Base-by-base conservation (phyloP, 1,140 invertebrate species). In the Magallana angulata region DNA sequence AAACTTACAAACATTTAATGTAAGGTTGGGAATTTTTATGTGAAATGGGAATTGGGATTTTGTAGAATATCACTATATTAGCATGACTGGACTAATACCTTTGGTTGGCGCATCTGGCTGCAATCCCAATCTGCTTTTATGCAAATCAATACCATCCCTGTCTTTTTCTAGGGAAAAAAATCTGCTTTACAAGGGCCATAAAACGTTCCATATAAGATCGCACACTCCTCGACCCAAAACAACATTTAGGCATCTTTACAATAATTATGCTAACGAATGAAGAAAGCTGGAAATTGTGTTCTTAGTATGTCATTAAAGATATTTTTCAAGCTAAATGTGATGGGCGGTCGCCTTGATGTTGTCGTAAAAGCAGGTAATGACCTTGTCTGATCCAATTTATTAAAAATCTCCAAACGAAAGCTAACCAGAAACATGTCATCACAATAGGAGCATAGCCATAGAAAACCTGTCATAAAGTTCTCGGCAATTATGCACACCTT, bases 181-280 rank as follows among this genome's bases (percentile, higher is more conserved):
- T 71, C 24, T 71, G 24, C 68, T 30, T 12, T 8, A 76, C 24
- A 76, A 76, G 30, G 18, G 30, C 24, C 68, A 76, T 76, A 76
- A 76, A 76, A 76, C 68, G 24, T 11, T 12, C 18, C 24, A 30
- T 30, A 76, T 30, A 30, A 76, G 68, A 76, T 30, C 68, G 24
- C 36, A 12, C 24, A 30, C 68, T 76, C 18, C 24, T 30, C 24
- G 68, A 76, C n/a, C 60, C n/a, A 16, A 62, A n/a, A 62, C 60
- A n/a, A 16, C n/a, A 62, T 76, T 76, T 24, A 11, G 68, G 36
- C 11, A 76, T 76, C 68, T 30, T 76, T 7, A 36, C 18, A 76
- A 76, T 76, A 76, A 76, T 48, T 76, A 76, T 76, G 68, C 68
- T 76, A 36, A 76, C 68, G 68, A 76, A 30, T 36, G 68, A 76